Base-by-base conservation (phyloP, 2,797 vertebrate species). In the Ambastaia sidthimunki region DNA sequence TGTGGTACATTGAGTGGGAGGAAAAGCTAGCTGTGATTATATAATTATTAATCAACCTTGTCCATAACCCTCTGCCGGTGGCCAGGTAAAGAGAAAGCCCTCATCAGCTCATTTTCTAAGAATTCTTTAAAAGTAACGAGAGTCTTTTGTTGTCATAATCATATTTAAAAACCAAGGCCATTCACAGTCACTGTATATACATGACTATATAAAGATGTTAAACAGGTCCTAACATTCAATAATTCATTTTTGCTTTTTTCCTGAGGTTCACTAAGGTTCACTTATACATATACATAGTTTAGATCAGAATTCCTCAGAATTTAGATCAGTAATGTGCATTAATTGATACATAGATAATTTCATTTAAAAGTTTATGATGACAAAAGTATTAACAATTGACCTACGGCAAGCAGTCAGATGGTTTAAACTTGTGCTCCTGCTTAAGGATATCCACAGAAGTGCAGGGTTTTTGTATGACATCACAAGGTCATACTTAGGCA, bases 11-110 rank as follows among this genome's bases (percentile, higher is more conserved):
- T 4, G 77, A 74, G 73, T 74, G 59, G 76, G 80, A 80, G 71
- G 44, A 19, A 44, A 80, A 52, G 60, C 13, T 59, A 57, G 70
- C 77, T 70, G 65, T 65, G 54, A 19, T 80, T 80, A 73, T 68
- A 65, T 78, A 67, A 85, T 85, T 80, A 78, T 71, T 69, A 83
- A 80, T 77, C 74, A 83, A 72, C 19, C 47, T 23, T 75, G 73
- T 65, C 68, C 34, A 75, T 78, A 83, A 78, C 57, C 77, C 62
- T 67, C 78, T 2, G 72, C 69, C 65, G 59, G 68, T 15, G 28
- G 44, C 57, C 84, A 82, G 82, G 78, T 71, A 59, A 25, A 85
- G 78, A 71, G 37, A 59, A 74, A 18, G n/a, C 65, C 31, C 59
- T 80, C 66, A 74, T 57, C 54, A 44, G 41, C 21, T 70, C 60